These are phyloP conservation scores for Cottus gobio DNA, from an alignment of 2,113 vertebrate genomes.

Conservation along the genomic window DNA sequence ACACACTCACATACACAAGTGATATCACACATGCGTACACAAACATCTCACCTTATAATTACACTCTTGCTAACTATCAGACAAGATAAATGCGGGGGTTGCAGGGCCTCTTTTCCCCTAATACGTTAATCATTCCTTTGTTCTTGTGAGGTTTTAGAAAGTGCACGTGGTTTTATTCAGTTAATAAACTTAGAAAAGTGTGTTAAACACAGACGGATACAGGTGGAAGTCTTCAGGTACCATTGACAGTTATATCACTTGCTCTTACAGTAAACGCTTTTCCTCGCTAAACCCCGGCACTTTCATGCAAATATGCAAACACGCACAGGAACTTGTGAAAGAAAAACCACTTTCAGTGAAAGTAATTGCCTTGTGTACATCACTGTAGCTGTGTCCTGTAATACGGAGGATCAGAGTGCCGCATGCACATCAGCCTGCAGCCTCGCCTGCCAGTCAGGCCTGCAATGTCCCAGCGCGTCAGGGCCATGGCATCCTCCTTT, in stretches of 20 bases:
- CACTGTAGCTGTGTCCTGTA: constrained; percentile 60
- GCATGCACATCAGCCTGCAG: constrained; percentile 70
- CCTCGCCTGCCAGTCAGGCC: constrained; percentile 64
- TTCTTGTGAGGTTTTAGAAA: constrained; percentile 50
- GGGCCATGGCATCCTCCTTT: constrained; percentile 72
- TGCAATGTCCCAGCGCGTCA: constrained; percentile 53
- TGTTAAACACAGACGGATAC: constrained; percentile 26
- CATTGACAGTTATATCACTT: constrained; percentile 3
- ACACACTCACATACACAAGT: constrained; percentile 33
- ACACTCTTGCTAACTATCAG: constrained; percentile 78
- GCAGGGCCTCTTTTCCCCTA: constrained; percentile 37
- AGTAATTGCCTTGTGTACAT: constrained; percentile 70
- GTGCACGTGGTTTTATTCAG: constrained; percentile 23
- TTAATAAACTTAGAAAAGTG: constrained; percentile 4
- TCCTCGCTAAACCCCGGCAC: constrained; percentile 15
- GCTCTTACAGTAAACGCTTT: constrained; percentile 16
- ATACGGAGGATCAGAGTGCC: constrained; percentile 59
- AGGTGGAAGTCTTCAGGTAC: constrained; percentile 5
- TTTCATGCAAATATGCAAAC: constrained; percentile 41
- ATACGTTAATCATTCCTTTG: constrained; percentile 71
- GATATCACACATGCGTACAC: constrained; percentile 68
- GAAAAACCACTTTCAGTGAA: constrained; percentile 42
- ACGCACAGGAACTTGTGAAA: constrained; percentile 8
- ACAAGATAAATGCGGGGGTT: constrained; percentile 63
- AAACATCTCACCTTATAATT: constrained; percentile 84